Conservation (phyloP, 2,113 vertebrate species). For the Varanus komodoensis region DNA sequence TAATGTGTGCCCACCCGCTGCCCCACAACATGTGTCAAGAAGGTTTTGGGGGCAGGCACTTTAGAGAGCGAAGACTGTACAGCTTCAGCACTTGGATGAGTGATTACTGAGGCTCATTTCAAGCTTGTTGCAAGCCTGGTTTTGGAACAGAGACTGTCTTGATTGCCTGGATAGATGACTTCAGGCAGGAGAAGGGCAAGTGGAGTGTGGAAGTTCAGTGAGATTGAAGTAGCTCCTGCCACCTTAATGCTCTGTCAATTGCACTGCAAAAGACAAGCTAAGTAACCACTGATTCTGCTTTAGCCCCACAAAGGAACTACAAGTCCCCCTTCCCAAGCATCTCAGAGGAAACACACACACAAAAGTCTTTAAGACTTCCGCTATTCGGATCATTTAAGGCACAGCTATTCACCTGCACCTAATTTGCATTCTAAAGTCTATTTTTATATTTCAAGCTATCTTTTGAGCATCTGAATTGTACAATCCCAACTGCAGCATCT, state of each 20-base stretch:
- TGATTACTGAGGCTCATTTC: too few species aligned
- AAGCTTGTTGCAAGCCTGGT: too few species aligned
- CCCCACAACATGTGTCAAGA: too few species aligned
- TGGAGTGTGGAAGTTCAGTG: neutral
- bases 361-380: neutral
- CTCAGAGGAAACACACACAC: neutral
- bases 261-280: neutral
- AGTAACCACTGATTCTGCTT: neutral
- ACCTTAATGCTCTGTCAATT: neutral
- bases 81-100: too few species aligned
- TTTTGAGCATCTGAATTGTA: neutral
- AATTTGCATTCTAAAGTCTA: neutral
- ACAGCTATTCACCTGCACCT: neutral
- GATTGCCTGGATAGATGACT: too few species aligned
- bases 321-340: neutral
- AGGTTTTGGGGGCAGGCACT: too few species aligned
- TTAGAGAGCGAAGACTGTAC: too few species aligned
- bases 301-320: neutral
- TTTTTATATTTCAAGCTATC: neutral
- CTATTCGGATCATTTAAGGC: constrained; percentile 2
- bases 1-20: too few species aligned
- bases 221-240: neutral
- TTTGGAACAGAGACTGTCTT: too few species aligned
- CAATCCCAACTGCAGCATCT: neutral
- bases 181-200: neutral